A percentile compares a stretch with the other conserved stretches of the same genome.
phyloP scores from a whole-genome alignment of 2,113 vertebrate species.

The Crotalus viridis region DNA sequence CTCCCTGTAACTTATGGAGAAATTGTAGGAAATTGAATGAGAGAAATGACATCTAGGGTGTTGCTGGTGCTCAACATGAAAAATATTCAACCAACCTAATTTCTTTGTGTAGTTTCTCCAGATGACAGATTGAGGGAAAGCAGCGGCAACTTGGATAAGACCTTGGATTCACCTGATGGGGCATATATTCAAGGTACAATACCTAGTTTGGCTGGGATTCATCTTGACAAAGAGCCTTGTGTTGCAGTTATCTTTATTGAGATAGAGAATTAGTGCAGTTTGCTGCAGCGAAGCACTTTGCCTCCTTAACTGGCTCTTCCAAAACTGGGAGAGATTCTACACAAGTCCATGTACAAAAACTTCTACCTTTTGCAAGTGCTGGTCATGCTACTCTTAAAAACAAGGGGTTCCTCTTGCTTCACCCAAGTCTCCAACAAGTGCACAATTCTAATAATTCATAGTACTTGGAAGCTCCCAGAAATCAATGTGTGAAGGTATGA shows the following conservation, averaged over 20 bases:
- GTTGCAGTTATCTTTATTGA: neutral
- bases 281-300: neutral
- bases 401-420: neutral
- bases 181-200: neutral
- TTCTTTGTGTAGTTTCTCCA: neutral
- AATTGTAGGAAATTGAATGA: too few species aligned
- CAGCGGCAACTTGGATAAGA: neutral
- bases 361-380: neutral
- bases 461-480: neutral
- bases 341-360: neutral
- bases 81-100: neutral
- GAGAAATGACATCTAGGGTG: too few species aligned
- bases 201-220: neutral
- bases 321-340: neutral
- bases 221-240: neutral
- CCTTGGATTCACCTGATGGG: neutral
- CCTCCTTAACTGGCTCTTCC: neutral
- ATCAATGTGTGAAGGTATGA: neutral
- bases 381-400: neutral
- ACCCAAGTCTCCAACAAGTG: neutral
- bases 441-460: neutral
- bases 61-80: too few species aligned
- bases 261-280: neutral
- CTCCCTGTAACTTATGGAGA: too few species aligned
- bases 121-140: neutral